These are phyloP conservation scores for Ceyx margarethae DNA, from an alignment of 2,113 vertebrate genomes.

Conservation along the genomic window DNA sequence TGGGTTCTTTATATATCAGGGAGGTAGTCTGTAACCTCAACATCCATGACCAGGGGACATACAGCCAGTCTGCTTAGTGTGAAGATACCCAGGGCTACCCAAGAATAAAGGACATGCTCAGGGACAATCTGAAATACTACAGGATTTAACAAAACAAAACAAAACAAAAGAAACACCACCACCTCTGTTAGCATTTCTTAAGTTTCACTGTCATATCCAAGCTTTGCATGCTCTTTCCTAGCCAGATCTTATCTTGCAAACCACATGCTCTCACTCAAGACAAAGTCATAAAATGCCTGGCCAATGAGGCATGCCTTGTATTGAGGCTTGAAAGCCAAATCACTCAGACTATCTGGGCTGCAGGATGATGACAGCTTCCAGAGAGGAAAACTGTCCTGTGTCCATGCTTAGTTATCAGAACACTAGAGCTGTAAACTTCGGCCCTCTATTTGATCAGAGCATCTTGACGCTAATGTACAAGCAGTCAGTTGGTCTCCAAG, in stretches of 20 bases:
- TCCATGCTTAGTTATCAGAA: not conserved
- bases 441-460: not conserved
- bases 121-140: not conserved
- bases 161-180: not conserved
- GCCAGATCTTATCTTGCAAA: slow-evolving; percentile 45
- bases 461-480: not conserved
- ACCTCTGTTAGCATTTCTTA: slow-evolving; percentile 7
- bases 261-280: not conserved
- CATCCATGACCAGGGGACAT: not conserved
- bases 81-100: not conserved
- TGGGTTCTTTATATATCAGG: not conserved
- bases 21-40: not conserved
- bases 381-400: not conserved
- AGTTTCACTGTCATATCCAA: not conserved
- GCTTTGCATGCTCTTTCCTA: not conserved
- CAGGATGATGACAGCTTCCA: not conserved
- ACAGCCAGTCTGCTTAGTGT: not conserved
- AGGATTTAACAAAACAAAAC: not conserved
- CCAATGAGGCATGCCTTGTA: not conserved
- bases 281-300: not conserved
- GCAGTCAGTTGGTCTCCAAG: not conserved
- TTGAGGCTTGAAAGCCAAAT: not conserved
- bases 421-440: not conserved
- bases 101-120: not conserved
- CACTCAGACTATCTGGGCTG: not conserved